Evolutionary conservation across 2,888 invertebrate species (phyloP), one percentile per base, ranked within the genome.

Genomic region (Ectobius pallidus): DNA sequence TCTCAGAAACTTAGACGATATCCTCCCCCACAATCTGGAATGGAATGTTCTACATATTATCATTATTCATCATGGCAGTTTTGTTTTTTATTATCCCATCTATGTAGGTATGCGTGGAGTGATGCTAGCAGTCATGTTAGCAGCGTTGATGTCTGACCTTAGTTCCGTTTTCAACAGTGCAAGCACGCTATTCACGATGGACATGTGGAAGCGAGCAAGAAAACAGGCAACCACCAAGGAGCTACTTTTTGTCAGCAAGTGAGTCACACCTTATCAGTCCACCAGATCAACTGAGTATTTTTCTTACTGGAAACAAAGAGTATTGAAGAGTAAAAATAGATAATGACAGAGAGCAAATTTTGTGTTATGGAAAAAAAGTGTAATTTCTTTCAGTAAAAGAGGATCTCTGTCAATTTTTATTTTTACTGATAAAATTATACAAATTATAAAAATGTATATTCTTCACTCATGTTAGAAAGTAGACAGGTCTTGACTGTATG

Each of bases 101-200:
- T 46, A 65, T 65, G 65, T 65, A 65, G 65, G 65, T 65, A 44
- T 65, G 30, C 65, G 65, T 44, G 65, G 65, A 46, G 65, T 65
- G 65, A 65, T 65, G 65, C 65, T 65, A 44, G 65, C 65, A 65
- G 65, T 65, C 46, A 65, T 65, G 65, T 65, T 65, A 46, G 65
- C 65, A 65, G 65, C 65, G 65, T 65, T 65, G 65, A 65, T 65
- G 65, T 65, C 65, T 65, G 65, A 65, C 65, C 65, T 65, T 65
- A 65, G 65, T 65, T 65, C 65, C 65, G 65, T 65, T 65, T 65
- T 65, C 65, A 65, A 65, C 65, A 65, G 65, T 30, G 65, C 65
- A 30, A 46, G 65, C 46, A 65, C 65, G 65, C 65, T 65, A 30
- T 65, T 65, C 65, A 65, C 65, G 30, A 65, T 65, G 65, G 65